Base-by-base conservation (phyloP, 2,113 vertebrate species). In the Megaleporinus macrocephalus region DNA sequence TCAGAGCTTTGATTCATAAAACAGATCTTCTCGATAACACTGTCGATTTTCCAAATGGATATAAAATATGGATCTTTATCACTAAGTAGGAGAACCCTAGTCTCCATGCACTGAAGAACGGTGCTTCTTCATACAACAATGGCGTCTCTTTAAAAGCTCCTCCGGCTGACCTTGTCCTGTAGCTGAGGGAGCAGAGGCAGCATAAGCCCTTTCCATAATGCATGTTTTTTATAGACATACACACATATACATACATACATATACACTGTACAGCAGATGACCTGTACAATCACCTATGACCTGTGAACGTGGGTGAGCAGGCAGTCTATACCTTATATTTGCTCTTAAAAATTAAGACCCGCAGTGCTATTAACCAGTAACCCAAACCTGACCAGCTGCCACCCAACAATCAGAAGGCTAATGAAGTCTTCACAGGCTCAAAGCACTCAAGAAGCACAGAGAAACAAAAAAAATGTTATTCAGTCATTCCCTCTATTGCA, bases 131-230 rank as follows among this genome's bases (percentile, higher is more conserved):
- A 36, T 33, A 68, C 65, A 36, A 33, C 27, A 68, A 68, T 0
- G 29, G 9, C 12, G 29, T 22, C 18, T 68, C 29, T 22, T 24
- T 44, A 44, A 70, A 44, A 70, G 33, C 66, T 70, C 36, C 33
- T 70, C 41, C 9, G 41, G 41, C 20, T 47, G 73, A 51, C 4
- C 62, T 47, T 57, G 27, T 55, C 53, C 22, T 16, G n/a, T 16
- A 66, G 36, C 20, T 15, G 4, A 33, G 29, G 74, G 81, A 78
- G 63, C 76, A 72, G 84, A 44, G 22, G 66, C 33, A 70, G 26
- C 78, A 87, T 88, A 89, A 84, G 41, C 55, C 12, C 82, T 70
- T 75, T 76, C 86, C 85, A 80, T 88, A 75, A 91, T 88, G 84
- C 83, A 89, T 90, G 80, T 44, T 86, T 89, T 88, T 91, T 83